Evolutionary conservation across 1,140 invertebrate species (phyloP).

Genomic region (Mya arenaria): DNA sequence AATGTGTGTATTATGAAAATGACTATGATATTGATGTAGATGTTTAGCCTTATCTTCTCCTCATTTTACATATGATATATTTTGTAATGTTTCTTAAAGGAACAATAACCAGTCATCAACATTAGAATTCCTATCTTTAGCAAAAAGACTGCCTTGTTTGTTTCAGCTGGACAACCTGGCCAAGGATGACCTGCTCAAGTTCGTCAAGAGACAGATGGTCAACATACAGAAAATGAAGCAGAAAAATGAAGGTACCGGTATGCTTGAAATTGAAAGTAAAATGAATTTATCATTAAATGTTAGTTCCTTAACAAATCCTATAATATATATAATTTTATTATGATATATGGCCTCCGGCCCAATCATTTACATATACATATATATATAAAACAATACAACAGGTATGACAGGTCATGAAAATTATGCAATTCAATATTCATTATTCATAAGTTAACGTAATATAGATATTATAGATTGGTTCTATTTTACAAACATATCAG

Average conservation of each 20-base stretch:
- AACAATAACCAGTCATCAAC: neutral
- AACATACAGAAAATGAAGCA: constrained; percentile 76
- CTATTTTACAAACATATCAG: too few species aligned
- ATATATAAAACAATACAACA: too few species aligned
- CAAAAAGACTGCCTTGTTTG: neutral
- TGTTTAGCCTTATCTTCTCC: neutral
- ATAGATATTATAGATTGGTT: too few species aligned
- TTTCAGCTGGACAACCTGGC: constrained; percentile 77
- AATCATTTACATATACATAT: too few species aligned
- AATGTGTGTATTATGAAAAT: neutral
- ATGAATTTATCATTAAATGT: too few species aligned
- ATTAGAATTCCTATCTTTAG: neutral
- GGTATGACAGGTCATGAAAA: too few species aligned
- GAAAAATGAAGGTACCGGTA: constrained; percentile 76
- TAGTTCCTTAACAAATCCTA: too few species aligned
- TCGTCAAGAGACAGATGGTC: constrained; percentile 79
- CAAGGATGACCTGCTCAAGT: constrained; percentile 78
- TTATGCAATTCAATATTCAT: too few species aligned
- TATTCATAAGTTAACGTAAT: too few species aligned
- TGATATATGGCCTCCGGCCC: too few species aligned
- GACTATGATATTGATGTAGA: neutral
- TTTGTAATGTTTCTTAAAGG: neutral
- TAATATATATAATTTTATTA: neutral
- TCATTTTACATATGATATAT: neutral
- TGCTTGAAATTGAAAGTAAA: neutral